Evolutionary conservation across 2,113 vertebrate genomes (phyloP).

Genomic region (Balaenoptera acutorostrata): DNA sequence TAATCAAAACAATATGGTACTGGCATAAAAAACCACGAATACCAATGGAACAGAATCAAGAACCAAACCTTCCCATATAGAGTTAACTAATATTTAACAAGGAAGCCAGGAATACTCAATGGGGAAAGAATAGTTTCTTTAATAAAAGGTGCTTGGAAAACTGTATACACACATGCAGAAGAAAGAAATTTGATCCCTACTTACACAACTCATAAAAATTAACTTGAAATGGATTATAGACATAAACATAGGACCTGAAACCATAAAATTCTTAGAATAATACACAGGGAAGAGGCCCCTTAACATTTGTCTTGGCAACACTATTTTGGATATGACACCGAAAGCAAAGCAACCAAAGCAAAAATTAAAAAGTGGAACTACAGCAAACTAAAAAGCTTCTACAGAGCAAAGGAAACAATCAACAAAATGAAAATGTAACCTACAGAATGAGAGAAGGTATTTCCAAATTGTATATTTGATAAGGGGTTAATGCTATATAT

Average conservation of each 20-base stretch:
- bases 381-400: background rate
- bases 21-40: background rate
- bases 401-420: background rate
- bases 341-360: background rate
- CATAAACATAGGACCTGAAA: background rate
- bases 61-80: background rate
- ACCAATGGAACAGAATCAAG: background rate
- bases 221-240: background rate
- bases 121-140: background rate
- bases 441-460: background rate
- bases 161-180: background rate
- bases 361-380: background rate
- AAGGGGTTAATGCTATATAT: background rate
- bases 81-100: background rate
- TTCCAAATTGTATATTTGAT: background rate
- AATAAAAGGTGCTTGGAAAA: background rate
- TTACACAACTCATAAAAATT: background rate
- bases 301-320: background rate
- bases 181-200: background rate
- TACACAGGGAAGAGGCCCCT: background rate
- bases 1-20: background rate
- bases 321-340: background rate
- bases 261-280: background rate
- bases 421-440: background rate
- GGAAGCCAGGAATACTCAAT: background rate